A percentile compares a stretch with the other conserved stretches of the same genome.
Conservation (phyloP, 2,797 vertebrate genomes). For the Atherinosoma microstoma region DNA sequence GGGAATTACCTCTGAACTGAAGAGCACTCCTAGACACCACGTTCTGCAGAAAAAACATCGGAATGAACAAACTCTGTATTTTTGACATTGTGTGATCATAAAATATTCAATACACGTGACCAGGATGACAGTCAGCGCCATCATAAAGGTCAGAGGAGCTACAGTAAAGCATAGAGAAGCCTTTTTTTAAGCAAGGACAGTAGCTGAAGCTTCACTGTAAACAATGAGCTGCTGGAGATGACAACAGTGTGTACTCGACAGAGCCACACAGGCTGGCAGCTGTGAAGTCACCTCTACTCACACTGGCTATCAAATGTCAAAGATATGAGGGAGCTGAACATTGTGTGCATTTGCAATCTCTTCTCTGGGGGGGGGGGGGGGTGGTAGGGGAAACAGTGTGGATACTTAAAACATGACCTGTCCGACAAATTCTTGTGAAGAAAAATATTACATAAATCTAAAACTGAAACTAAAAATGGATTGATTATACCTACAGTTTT, state of each 20-base stretch:
- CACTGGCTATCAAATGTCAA: constrained; percentile 61
- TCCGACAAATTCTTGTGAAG: not conserved
- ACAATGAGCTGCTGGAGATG: constrained; percentile 31
- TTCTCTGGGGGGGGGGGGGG: constrained; percentile 4
- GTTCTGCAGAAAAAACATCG: constrained; percentile 80
- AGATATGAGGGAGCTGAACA: constrained; percentile 22
- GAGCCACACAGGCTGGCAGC: constrained; percentile 24
- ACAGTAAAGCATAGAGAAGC: constrained; percentile 14
- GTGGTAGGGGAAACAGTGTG: no score
- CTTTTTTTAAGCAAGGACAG: constrained; percentile 51
- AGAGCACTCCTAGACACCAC: constrained; percentile 95
- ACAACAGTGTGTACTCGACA: constrained; percentile 26
- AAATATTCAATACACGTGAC: constrained; percentile 66
- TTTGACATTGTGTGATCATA: constrained; percentile 36
- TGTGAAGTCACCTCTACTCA: constrained; percentile 49
- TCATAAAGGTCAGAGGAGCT: constrained; percentile 61
- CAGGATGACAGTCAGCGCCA: constrained; percentile 42
- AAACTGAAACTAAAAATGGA: constrained; percentile 1
- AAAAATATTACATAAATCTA: not conserved
- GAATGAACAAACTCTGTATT: constrained; percentile 7
- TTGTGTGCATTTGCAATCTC: constrained; percentile 1
- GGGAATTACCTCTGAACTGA: constrained; percentile 95
- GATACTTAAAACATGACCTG: not conserved
- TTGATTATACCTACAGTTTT: not conserved
- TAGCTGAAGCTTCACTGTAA: constrained; percentile 37